A percentile compares a stretch with the other conserved stretches of the same genome.
Conservation (phyloP, 64 coral and sea anemone species). For the Porites australiensis region DNA sequence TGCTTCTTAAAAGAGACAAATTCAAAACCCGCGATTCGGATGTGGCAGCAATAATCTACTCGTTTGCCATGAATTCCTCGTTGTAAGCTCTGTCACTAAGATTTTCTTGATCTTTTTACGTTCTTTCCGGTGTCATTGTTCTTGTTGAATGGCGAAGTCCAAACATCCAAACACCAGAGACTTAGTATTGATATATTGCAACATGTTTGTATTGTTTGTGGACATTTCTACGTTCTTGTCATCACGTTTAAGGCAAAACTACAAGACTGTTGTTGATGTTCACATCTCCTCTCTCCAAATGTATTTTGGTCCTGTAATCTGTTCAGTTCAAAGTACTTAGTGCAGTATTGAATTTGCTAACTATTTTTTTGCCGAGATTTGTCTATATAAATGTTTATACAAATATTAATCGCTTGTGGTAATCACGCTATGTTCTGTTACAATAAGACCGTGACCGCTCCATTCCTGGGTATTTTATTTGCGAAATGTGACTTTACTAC, state of each 20-base stretch:
- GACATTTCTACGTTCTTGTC: constrained; percentile 1
- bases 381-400: too few relatives aligned
- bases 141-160: constrained; percentile 20
- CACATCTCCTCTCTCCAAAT: too few relatives aligned
- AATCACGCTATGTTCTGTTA: not conserved
- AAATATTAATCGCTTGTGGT: not conserved
- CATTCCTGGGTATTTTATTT: not conserved
- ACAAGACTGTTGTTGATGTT: not conserved
- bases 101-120: constrained; percentile 40
- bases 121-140: constrained; percentile 40
- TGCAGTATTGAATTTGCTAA: not conserved
- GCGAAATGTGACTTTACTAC: not conserved
- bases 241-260: not conserved
- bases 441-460: not conserved
- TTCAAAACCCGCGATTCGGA: not conserved
- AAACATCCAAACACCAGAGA: not conserved
- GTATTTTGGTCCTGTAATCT: too few relatives aligned
- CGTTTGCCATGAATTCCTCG: not conserved
- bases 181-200: not conserved
- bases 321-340: not conserved
- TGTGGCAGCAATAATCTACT: not conserved
- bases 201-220: not conserved
- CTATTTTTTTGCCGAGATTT: not conserved
- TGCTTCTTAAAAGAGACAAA: not conserved
- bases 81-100: not conserved